phyloP scores from a whole-genome alignment of 2,113 vertebrate genomes.

The Microcebus murinus region DNA sequence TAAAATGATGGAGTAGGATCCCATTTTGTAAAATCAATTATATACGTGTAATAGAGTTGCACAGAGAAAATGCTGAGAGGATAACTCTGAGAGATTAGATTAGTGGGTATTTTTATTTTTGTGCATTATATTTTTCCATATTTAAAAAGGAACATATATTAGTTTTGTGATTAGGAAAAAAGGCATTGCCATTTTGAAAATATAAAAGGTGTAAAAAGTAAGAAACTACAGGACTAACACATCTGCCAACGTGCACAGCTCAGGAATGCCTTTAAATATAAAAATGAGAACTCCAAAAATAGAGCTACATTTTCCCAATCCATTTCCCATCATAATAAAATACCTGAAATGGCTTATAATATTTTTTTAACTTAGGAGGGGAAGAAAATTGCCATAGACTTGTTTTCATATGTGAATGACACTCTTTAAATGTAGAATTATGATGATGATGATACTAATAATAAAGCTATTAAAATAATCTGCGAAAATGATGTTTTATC shows the following conservation, averaged over 20 bases:
- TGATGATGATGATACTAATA: constrained; percentile 29
- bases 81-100: background rate
- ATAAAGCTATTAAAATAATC: constrained; percentile 52
- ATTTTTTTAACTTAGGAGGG: background rate
- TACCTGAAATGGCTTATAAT: constrained; percentile 51
- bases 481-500: constrained; percentile 28
- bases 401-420: constrained; percentile 1
- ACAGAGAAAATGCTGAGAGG: background rate
- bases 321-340: constrained; percentile 49
- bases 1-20: background rate
- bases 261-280: constrained; percentile 38
- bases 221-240: constrained; percentile 25
- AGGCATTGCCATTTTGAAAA: constrained; percentile 33
- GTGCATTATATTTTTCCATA: background rate
- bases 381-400: constrained; percentile 31
- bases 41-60: background rate
- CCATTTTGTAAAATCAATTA: constrained; percentile 1
- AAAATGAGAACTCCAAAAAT: constrained; percentile 55
- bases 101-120: background rate
- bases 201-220: constrained; percentile 51
- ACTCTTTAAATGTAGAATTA: constrained; percentile 43
- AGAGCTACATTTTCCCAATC: constrained; percentile 59
- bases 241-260: background rate
- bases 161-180: background rate
- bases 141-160: constrained; percentile 15